phyloP scores from a whole-genome alignment of 2,888 invertebrate genomes.

The Coremacera marginata region DNA sequence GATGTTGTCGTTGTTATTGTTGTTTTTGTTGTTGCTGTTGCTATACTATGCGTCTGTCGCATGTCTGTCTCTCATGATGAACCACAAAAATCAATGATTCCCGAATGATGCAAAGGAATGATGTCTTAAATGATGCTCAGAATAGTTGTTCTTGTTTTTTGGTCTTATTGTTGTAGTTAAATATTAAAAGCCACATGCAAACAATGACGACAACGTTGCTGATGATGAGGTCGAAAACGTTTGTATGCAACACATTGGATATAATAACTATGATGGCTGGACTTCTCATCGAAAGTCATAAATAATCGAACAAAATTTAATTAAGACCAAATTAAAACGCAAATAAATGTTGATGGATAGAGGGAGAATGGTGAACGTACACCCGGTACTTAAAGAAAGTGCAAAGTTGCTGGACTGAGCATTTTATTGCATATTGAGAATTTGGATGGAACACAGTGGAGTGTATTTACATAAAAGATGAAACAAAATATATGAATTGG shows the following conservation, averaged over 20 bases:
- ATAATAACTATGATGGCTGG: background rate
- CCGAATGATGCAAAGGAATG: constrained; percentile 2
- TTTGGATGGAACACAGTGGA: too few species aligned
- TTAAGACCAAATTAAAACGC: constrained; percentile 13
- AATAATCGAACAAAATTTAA: constrained; percentile 29
- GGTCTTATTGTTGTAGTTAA: background rate
- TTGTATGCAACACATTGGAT: background rate
- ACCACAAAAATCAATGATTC: constrained; percentile 29
- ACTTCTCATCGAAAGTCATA: constrained; percentile 13
- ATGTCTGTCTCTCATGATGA: background rate
- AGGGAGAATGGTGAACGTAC: background rate
- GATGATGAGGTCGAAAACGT: background rate
- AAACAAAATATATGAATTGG: too few species aligned
- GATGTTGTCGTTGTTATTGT: background rate
- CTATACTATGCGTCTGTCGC: background rate
- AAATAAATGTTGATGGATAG: background rate
- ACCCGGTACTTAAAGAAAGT: background rate
- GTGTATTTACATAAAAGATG: too few species aligned
- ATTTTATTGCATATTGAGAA: too few species aligned
- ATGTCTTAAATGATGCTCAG: constrained; percentile 14
- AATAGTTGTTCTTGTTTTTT: background rate
- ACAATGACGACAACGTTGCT: constrained; percentile 6
- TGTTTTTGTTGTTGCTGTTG: background rate
- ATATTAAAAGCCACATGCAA: constrained; percentile 27
- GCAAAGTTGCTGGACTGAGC: too few species aligned